Percentiles rank a stretch among this genome's conserved stretches.
Conservation (phyloP, 2,113 vertebrate species). For the Acanthisitta chloris region DNA sequence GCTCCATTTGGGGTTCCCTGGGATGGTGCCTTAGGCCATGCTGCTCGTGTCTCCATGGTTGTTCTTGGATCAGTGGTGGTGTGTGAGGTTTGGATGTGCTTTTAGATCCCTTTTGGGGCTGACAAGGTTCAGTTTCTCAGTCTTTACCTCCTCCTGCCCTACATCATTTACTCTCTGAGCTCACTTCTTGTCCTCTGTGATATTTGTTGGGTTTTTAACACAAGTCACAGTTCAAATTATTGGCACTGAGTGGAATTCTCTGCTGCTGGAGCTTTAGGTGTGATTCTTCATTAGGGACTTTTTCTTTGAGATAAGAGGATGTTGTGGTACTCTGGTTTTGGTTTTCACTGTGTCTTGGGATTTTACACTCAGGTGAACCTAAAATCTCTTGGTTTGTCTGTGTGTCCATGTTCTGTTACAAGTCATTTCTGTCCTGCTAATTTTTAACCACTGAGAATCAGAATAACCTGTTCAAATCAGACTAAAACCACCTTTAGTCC, state of each 20-base stretch:
- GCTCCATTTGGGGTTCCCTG: not conserved
- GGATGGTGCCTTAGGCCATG: not conserved
- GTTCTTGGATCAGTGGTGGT: not conserved
- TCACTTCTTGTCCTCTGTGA: not conserved
- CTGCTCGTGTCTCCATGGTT: not conserved
- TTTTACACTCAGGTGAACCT: not conserved
- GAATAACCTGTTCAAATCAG: not conserved
- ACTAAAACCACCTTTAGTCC: not conserved
- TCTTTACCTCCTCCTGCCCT: not conserved
- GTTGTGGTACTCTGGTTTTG: not conserved
- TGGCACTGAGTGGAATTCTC: not conserved
- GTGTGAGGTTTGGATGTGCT: not conserved
- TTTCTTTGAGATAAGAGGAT: not conserved
- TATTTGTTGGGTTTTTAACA: not conserved
- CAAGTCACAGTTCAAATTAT: not conserved
- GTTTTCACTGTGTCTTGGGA: not conserved
- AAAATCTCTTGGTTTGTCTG: not conserved
- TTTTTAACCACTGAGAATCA: not conserved
- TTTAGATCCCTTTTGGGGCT: not conserved
- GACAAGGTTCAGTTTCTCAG: not conserved
- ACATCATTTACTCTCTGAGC: too few relatives aligned
- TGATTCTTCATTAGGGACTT: not conserved
- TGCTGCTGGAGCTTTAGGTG: not conserved
- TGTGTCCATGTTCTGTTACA: fast-evolving
- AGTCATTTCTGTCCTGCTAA: not conserved